These are phyloP conservation scores for Branchinecta lynchi DNA, from an alignment of 1,140 invertebrate genomes.

Conservation along the genomic window DNA sequence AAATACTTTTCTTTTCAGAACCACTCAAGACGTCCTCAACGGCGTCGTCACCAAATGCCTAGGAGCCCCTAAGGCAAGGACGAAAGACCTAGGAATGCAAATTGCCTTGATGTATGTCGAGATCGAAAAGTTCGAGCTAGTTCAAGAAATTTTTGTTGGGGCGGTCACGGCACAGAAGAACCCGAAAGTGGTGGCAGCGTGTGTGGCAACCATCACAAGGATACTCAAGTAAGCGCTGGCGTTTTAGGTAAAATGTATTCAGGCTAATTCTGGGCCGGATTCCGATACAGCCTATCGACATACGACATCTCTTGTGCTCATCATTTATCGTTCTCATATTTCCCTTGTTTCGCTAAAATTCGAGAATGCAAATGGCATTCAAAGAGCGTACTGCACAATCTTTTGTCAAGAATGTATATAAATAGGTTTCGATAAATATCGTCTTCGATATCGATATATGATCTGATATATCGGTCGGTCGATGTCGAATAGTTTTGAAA, in stretches of 20 bases:
- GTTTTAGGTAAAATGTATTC: neutral
- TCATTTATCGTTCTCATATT: too few species aligned
- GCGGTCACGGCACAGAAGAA: conserved; percentile 81
- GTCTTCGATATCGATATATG: too few species aligned
- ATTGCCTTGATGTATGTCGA: conserved; percentile 85
- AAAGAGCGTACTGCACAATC: too few species aligned
- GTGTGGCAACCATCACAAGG: conserved; percentile 54
- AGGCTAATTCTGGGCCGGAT: too few species aligned
- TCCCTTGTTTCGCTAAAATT: too few species aligned
- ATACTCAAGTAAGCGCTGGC: conserved; percentile 43
- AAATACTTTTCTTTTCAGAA: conserved; percentile 40
- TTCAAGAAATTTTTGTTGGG: conserved; percentile 79
- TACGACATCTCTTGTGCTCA: too few species aligned
- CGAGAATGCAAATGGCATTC: too few species aligned
- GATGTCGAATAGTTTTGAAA: too few species aligned
- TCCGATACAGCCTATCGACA: too few species aligned
- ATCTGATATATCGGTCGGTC: too few species aligned
- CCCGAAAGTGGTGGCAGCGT: conserved; percentile 80
- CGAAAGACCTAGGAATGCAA: conserved; percentile 74
- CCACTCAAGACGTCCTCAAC: conserved; percentile 69
- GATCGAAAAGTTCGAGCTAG: conserved; percentile 83
- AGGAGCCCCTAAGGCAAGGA: conserved; percentile 73
- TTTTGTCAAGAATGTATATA: too few species aligned
- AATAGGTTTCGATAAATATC: too few species aligned
- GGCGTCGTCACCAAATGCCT: conserved; percentile 84